These are phyloP conservation scores for Heteromurus nitidus DNA, from an alignment of 2,888 invertebrate species.

Conservation along the genomic window DNA sequence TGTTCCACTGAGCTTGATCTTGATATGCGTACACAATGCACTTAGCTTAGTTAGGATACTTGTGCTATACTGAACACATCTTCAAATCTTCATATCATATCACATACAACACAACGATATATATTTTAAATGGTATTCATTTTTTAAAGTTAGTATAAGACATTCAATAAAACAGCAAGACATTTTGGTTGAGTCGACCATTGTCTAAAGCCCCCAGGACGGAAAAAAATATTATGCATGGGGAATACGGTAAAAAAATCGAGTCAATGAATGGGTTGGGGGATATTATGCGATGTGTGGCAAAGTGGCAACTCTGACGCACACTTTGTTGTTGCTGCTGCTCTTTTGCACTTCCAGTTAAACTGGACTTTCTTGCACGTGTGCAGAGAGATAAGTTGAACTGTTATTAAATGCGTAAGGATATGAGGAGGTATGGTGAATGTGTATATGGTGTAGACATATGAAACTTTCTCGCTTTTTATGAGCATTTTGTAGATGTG, in stretches of 20 bases:
- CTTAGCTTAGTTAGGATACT: too few relatives aligned
- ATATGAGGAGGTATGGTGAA: not conserved
- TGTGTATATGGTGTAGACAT: not conserved
- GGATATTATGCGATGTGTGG: too few relatives aligned
- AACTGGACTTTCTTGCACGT: slow-evolving; percentile 23
- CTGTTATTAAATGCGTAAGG: not conserved
- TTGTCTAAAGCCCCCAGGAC: not conserved
- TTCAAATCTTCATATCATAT: too few relatives aligned
- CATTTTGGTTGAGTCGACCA: not conserved
- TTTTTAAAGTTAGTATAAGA: too few relatives aligned
- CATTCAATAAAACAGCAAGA: not conserved
- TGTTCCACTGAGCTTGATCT: slow-evolving; percentile 63
- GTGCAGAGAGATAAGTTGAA: too few relatives aligned
- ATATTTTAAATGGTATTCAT: too few relatives aligned
- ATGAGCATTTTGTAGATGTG: not conserved
- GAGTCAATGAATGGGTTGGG: too few relatives aligned
- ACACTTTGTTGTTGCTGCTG: not conserved
- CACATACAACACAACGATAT: too few relatives aligned
- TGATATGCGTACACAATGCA: slow-evolving; percentile 40
- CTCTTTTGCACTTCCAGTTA: slow-evolving; percentile 23
- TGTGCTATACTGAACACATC: too few relatives aligned
- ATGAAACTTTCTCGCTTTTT: slow-evolving; percentile 15
- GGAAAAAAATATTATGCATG: not conserved
- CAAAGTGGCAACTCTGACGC: too few relatives aligned
- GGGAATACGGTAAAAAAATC: too few relatives aligned